Base-by-base conservation (phyloP, 2,797 vertebrate species). In the Momotus momota region DNA sequence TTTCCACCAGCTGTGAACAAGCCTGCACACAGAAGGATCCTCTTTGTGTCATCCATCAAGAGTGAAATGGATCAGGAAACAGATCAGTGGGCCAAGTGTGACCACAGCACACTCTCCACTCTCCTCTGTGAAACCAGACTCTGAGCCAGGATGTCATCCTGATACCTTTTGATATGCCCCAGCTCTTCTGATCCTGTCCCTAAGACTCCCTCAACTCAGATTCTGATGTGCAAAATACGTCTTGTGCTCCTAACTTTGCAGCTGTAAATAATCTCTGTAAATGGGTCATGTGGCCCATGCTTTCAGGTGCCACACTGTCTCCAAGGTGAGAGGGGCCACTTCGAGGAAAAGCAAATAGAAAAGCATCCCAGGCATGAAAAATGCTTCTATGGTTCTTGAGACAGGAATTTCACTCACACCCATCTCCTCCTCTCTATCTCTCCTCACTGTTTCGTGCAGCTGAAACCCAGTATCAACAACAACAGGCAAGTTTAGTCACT, bases 401-500 rank as follows among this genome's bases (percentile, higher is more conserved):
- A 84, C 88, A 96, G 88, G 96, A 97, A 97, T 97, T 90, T 89
- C 86, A 93, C 58, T 91, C 94, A 96, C 92, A 96, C 94, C 79
- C 88, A 91, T 93, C 72, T 75, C 90, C 88, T 96, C 85, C 96
- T 78, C 82, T 83, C 90, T 86, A 77, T 96, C 96, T 96, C 91
- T 96, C 58, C 94, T 73, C 80, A 33, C 45, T 69, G 74, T 65
- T 86, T n/a, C 14, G 38, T 82, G 43, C 22, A 85, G 62, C 95
- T 97, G 95, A 94, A 92, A 81, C 67, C 41, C 65, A 86, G 77
- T 29, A 14, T 82, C 64, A 70, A 81, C 94, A 85, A 57, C 79
- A 90, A 91, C 3, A 0, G 90, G 78, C 89, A 90, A 92, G 73
- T 91, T 92, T 81, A 97, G 93, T 97, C 96, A 96, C 96, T 96